phyloP scores from a whole-genome alignment of 2,113 vertebrate genomes.

The Oryzias javanicus region DNA sequence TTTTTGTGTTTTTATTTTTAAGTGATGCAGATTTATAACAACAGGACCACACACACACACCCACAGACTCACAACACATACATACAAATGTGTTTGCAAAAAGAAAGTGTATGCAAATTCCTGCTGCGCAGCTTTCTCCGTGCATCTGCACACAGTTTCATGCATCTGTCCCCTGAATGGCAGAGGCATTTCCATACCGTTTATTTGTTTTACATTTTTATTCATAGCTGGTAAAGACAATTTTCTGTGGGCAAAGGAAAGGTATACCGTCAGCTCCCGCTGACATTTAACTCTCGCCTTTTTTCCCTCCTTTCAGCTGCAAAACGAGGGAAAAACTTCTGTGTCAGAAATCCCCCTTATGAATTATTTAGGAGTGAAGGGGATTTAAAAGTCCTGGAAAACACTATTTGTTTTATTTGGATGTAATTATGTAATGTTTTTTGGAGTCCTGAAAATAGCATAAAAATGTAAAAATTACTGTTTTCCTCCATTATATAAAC shows the following conservation, averaged over 20 bases:
- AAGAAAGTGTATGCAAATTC: background rate
- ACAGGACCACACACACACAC: background rate
- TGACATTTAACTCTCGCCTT: conserved; percentile 64
- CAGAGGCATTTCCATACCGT: conserved; percentile 8
- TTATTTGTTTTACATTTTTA: conserved; percentile 44
- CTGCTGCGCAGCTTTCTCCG: background rate
- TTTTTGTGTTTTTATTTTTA: background rate
- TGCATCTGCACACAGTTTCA: background rate
- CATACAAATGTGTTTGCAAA: background rate
- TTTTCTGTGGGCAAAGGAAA: conserved; percentile 23
- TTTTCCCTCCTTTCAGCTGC: conserved; percentile 25
- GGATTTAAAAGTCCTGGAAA: conserved; percentile 54
- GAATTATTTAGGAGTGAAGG: conserved; percentile 68
- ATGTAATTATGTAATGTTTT: conserved; percentile 66
- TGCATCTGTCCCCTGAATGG: background rate
- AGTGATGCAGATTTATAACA: background rate
- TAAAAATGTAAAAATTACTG: too few species aligned
- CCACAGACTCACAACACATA: background rate
- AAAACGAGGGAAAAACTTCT: conserved; percentile 25
- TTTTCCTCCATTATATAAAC: background rate
- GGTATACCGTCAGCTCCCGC: conserved; percentile 40
- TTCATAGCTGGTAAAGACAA: conserved; percentile 10
- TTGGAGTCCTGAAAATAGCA: too few species aligned
- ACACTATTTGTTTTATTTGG: conserved; percentile 70
- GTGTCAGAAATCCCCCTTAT: conserved; percentile 53